Evolutionary conservation across 2,797 vertebrate species (phyloP).

Genomic region (Euthynnus affinis): DNA sequence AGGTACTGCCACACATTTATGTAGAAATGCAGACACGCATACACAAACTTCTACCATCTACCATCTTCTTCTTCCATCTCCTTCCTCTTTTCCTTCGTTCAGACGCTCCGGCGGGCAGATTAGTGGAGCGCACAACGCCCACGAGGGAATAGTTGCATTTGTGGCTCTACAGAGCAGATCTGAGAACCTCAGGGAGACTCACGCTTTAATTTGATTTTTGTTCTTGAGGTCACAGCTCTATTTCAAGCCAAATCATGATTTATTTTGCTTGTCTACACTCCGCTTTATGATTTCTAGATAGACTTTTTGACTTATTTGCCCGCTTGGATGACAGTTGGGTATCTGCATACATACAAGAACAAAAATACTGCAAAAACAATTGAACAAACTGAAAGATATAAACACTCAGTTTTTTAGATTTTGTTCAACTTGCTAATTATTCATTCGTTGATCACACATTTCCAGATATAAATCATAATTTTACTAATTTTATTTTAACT

Average conservation of each 20-base stretch:
- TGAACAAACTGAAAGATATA: background rate
- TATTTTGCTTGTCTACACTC: slow-evolving; percentile 16
- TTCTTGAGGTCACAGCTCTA: slow-evolving; percentile 49
- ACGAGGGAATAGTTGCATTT: slow-evolving; percentile 59
- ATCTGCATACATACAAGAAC: too few relatives aligned
- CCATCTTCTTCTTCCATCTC: slow-evolving; percentile 15
- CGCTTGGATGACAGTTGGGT: background rate
- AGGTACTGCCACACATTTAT: background rate
- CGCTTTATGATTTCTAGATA: background rate
- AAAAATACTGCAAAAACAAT: background rate
- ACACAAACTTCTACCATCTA: slow-evolving; percentile 22
- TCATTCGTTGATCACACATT: too few relatives aligned
- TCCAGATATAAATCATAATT: too few relatives aligned
- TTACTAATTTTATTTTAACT: too few relatives aligned
- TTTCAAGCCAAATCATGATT: slow-evolving; percentile 33
- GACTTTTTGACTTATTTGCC: background rate
- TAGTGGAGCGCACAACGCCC: slow-evolving; percentile 49
- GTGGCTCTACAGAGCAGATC: slow-evolving; percentile 45
- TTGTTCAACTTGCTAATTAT: too few relatives aligned
- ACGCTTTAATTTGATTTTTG: slow-evolving; percentile 58
- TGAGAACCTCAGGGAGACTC: slow-evolving; percentile 50
- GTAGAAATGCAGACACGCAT: background rate
- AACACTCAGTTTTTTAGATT: background rate
- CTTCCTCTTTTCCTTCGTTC: slow-evolving; percentile 37
- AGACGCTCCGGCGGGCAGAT: slow-evolving; percentile 56